Evolutionary conservation across 2,888 invertebrate species (phyloP), one percentile per base, ranked within the genome.

Genomic region (Caenorhabditis uteleia): DNA sequence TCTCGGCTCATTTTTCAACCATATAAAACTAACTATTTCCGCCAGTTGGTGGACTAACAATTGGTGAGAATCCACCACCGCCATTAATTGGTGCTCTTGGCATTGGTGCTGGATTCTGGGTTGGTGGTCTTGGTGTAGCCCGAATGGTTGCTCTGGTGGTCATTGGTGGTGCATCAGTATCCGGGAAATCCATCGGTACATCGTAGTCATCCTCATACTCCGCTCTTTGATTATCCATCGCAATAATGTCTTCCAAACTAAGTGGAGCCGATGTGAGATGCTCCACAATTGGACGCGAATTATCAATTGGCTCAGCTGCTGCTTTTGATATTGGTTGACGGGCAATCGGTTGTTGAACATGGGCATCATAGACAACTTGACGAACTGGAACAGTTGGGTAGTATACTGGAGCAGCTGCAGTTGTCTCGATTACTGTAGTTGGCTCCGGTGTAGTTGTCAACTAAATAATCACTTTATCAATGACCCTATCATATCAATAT

Each of bases 241-340:
- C 70, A 43, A 70, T 70, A 16, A 70, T 70, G 36, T 70, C 70
- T 44, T 70, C 70, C 2, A 70, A 43, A 33, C 62, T 62, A 26
- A 70, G 25, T 2, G 66, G 59, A 20, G 55, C 61, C 7, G 58
- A 54, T 7, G 70, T 70, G 16, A 70, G 47, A 27, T 40, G 48
- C 21, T 66, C 62, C n/a, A 70, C 44, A 3, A 66, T 34, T 21
- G 61, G 61, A 34, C 66, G 38, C 16, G 18, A 54, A 36, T 42
- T 38, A 33, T 64, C 57, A 26, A 64, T 42, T 12, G 58, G 58
- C 31, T 64, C 58, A 2, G 58, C 64, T 38, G 45, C 14, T 49
- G 49, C 38, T 64, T 53, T 38, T 51, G 44, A n/a, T 51, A 56
- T 36, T 42, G 48, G 10, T 39, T 20, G n/a, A n/a, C n/a, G n/a